These are phyloP conservation scores for Mustela nigripes DNA, from an alignment of 2,113 vertebrate genomes.

Conservation along the genomic window DNA sequence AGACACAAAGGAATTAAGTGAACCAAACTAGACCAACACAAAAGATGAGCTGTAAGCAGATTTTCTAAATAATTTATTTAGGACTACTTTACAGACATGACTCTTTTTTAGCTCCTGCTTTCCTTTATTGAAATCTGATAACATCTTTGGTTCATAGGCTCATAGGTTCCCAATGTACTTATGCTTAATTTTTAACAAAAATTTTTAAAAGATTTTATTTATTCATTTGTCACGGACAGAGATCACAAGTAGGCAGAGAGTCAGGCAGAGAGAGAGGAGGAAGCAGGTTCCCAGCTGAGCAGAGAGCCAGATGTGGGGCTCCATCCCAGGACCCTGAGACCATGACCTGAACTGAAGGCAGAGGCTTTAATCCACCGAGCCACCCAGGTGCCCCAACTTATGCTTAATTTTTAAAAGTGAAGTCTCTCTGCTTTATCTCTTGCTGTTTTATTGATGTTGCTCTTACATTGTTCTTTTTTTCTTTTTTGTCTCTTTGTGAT, in stretches of 20 bases:
- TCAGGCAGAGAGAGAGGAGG: too few species aligned
- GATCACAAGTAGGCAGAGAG: too few species aligned
- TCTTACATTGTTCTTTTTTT: neutral
- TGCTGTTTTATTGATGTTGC: conserved; percentile 10
- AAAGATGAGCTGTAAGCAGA: conserved; percentile 1
- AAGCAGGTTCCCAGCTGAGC: too few species aligned
- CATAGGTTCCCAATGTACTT: neutral
- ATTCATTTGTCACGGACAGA: too few species aligned
- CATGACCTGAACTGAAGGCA: too few species aligned
- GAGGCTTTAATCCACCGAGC: too few species aligned
- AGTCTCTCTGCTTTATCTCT: neutral
- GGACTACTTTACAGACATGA: neutral
- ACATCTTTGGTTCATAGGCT: neutral
- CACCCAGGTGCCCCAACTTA: neutral
- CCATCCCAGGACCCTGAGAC: too few species aligned
- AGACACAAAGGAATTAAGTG: neutral
- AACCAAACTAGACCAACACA: neutral
- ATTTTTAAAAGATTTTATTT: too few species aligned
- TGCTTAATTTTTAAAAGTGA: conserved; percentile 15
- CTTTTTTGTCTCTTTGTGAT: neutral
- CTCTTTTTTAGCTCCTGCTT: conserved; percentile 26
- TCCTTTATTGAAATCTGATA: conserved; percentile 13
- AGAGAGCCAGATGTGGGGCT: too few species aligned
- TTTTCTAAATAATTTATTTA: conserved; percentile 42
- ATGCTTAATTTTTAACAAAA: neutral